A percentile compares a stretch with the other conserved stretches of the same genome.
Conservation (phyloP, 2,888 invertebrate species). For the Keiferia lycopersicella region DNA sequence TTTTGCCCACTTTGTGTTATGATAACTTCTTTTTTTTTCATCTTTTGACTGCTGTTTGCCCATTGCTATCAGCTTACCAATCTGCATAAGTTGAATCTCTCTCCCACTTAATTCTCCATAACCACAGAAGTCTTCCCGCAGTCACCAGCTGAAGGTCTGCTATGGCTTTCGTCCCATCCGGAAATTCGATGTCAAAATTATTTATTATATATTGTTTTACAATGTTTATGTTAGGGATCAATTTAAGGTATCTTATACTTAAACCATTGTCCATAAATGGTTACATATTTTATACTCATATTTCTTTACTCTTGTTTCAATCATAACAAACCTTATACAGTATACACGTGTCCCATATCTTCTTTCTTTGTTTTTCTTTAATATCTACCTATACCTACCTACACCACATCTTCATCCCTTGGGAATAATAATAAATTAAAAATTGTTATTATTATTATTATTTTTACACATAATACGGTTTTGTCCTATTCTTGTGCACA, state of each 20-base stretch:
- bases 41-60: too few relatives aligned
- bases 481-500: constrained; percentile 17
- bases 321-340: neutral
- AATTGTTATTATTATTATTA: too few relatives aligned
- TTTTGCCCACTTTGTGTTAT: too few relatives aligned
- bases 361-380: neutral
- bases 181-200: too few relatives aligned
- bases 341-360: neutral
- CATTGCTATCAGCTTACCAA: constrained; percentile 5
- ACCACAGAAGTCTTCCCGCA: constrained; percentile 7
- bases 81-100: constrained; percentile 5
- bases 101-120: constrained; percentile 9
- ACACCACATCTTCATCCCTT: too few relatives aligned
- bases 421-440: too few relatives aligned
- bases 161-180: too few relatives aligned
- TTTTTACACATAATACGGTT: neutral
- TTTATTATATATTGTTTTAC: too few relatives aligned
- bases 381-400: too few relatives aligned
- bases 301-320: constrained; percentile 1
- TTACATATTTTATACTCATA: neutral
- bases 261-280: constrained; percentile 3
- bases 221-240: too few relatives aligned
- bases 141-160: constrained; percentile 3
- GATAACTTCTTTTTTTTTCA: neutral
- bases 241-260: neutral